Conservation (phyloP, 2,797 vertebrate genomes). For the Schizopygopsis malacanthus region DNA sequence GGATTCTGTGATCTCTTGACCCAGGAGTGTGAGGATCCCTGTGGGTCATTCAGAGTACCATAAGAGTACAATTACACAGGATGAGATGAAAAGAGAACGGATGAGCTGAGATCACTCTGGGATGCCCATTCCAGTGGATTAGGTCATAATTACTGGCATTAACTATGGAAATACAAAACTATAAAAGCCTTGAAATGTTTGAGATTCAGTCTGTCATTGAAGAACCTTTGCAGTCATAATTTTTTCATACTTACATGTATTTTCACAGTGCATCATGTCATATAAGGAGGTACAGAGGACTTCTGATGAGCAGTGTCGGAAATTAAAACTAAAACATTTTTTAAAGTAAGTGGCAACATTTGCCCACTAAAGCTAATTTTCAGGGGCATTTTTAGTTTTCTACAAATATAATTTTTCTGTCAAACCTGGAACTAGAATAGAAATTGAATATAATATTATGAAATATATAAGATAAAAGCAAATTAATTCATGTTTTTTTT, state of each 20-base stretch:
- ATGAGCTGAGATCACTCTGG: constrained; percentile 41
- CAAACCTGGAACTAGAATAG: background rate
- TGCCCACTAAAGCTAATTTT: background rate
- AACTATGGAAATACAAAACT: constrained; percentile 37
- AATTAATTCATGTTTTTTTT: too few relatives aligned
- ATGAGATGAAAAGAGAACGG: constrained; percentile 47
- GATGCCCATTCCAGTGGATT: constrained; percentile 58
- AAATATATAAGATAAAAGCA: background rate
- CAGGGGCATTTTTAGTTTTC: background rate
- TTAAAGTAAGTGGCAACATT: background rate
- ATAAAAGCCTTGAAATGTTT: background rate
- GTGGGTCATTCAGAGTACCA: constrained; percentile 57
- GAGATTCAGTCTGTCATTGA: constrained; percentile 22
- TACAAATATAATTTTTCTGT: background rate
- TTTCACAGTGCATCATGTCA: background rate
- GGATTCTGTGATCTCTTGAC: constrained; percentile 67
- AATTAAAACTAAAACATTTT: background rate
- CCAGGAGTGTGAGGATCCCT: constrained; percentile 62
- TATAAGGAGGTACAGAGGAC: background rate
- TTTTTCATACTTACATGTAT: background rate
- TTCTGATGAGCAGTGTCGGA: background rate
- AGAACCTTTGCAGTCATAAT: background rate
- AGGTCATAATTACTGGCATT: constrained; percentile 64
- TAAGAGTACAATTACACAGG: constrained; percentile 54
- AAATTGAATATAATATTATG: background rate